Percentiles rank a stretch among this genome's conserved stretches.
phyloP scores from a whole-genome alignment of 92 coral and sea anemone genomes.

The Ricordea florida region DNA sequence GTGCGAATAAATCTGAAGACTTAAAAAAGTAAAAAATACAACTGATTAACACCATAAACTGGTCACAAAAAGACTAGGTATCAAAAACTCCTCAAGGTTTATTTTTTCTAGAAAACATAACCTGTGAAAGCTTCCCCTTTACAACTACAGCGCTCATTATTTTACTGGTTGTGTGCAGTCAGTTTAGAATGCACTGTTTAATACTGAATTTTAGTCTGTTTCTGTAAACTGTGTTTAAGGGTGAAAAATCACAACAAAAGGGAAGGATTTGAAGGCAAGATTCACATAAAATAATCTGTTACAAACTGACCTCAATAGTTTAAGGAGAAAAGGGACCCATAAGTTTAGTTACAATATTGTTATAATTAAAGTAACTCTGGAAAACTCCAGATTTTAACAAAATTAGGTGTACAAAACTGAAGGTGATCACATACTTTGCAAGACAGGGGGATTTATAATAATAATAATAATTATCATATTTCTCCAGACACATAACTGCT shows the following conservation, averaged over 20 bases:
- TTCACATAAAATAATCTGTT: neutral
- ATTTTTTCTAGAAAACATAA: neutral
- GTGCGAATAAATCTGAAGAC: constrained; percentile 62
- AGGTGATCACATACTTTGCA: too few species aligned
- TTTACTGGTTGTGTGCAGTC: too few species aligned
- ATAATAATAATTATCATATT: too few species aligned
- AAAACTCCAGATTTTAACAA: too few species aligned
- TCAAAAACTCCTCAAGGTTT: neutral
- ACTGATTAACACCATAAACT: neutral
- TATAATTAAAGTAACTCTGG: too few species aligned
- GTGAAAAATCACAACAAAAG: neutral
- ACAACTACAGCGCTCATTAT: too few species aligned
- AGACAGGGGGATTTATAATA: too few species aligned
- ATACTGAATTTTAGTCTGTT: neutral
- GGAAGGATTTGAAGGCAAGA: neutral
- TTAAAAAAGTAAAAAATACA: neutral
- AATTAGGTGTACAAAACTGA: too few species aligned
- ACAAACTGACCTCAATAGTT: neutral
- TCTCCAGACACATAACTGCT: neutral
- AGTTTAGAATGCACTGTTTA: neutral
- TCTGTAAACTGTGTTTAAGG: neutral
- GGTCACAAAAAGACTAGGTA: neutral
- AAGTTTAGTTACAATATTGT: too few species aligned
- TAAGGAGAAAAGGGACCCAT: too few species aligned
- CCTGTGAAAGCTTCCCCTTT: too few species aligned